Conservation (phyloP, 2,113 vertebrate genomes). For the Galemys pyrenaicus region DNA sequence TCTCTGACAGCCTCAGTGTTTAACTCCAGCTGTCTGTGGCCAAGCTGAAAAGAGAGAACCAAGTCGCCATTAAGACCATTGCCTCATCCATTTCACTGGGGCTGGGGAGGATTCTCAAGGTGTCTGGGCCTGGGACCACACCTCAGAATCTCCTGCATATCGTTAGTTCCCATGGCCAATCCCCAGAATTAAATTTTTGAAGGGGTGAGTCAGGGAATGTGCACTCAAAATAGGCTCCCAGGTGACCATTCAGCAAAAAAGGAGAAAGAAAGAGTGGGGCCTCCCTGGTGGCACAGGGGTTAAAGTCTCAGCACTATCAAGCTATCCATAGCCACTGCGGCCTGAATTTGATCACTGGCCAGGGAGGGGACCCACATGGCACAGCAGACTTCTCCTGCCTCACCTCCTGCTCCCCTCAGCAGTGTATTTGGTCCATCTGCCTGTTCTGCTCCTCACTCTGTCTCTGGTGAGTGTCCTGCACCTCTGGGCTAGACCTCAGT, state of each 20-base stretch:
- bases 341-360: too few species aligned
- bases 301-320: too few species aligned
- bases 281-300: too few species aligned
- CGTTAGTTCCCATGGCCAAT: neutral
- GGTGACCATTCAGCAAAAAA: neutral
- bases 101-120: neutral
- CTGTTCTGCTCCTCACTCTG: too few species aligned
- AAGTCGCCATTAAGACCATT: neutral
- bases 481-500: too few species aligned
- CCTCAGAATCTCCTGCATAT: neutral
- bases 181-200: neutral
- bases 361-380: too few species aligned
- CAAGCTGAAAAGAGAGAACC: neutral
- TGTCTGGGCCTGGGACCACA: neutral
- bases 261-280: neutral
- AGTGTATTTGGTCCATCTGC: too few species aligned
- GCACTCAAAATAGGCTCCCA: neutral
- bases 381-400: too few species aligned
- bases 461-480: too few species aligned
- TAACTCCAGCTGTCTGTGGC: neutral
- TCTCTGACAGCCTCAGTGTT: neutral
- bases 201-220: neutral
- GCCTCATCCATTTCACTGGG: neutral
- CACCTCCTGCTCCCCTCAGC: too few species aligned
- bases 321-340: too few species aligned